A percentile compares a stretch with the other conserved stretches of the same genome.
These are phyloP conservation scores for Phyllostomus discolor DNA, from an alignment of 2,113 vertebrate genomes.

Conservation along the genomic window DNA sequence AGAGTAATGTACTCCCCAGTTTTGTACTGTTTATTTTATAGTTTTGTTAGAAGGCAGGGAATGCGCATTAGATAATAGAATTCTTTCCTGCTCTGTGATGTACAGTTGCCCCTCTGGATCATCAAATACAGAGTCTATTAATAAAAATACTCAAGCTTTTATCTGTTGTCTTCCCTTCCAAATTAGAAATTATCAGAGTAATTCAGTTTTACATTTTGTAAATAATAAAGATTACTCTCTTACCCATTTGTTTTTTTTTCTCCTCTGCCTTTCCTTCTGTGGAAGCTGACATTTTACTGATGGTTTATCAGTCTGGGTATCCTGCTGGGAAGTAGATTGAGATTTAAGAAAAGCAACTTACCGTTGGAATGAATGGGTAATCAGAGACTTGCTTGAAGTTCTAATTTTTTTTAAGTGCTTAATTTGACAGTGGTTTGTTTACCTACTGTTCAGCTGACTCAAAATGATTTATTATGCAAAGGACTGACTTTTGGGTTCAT, in stretches of 20 bases:
- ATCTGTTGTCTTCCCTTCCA: slow-evolving; percentile 10
- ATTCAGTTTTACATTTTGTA: slow-evolving; percentile 52
- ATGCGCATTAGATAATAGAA: slow-evolving; percentile 10
- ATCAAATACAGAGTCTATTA: background rate
- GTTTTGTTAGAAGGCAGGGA: slow-evolving; percentile 4
- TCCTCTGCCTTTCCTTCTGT: background rate
- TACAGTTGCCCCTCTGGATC: background rate
- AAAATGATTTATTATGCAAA: slow-evolving; percentile 60
- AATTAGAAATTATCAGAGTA: slow-evolving; percentile 26
- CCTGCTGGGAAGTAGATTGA: slow-evolving; percentile 72
- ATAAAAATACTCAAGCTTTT: slow-evolving; percentile 19
- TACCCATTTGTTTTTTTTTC: slow-evolving; percentile 29
- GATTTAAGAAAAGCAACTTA: slow-evolving; percentile 71
- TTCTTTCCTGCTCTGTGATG: background rate
- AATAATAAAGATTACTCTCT: slow-evolving; percentile 48
- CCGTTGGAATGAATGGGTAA: slow-evolving; percentile 67
- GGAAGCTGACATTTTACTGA: slow-evolving; percentile 51
- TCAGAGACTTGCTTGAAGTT: slow-evolving; percentile 58
- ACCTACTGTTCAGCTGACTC: slow-evolving; percentile 68
- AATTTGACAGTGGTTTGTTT: slow-evolving; percentile 69
- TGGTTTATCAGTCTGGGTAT: slow-evolving; percentile 50
- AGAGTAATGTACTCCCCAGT: background rate
- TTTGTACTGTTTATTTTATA: background rate
- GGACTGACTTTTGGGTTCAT: slow-evolving; percentile 47
- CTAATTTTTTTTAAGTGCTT: slow-evolving; percentile 67